Base-by-base conservation (phyloP, 2,888 invertebrate species). In the Apotomis turbidana region DNA sequence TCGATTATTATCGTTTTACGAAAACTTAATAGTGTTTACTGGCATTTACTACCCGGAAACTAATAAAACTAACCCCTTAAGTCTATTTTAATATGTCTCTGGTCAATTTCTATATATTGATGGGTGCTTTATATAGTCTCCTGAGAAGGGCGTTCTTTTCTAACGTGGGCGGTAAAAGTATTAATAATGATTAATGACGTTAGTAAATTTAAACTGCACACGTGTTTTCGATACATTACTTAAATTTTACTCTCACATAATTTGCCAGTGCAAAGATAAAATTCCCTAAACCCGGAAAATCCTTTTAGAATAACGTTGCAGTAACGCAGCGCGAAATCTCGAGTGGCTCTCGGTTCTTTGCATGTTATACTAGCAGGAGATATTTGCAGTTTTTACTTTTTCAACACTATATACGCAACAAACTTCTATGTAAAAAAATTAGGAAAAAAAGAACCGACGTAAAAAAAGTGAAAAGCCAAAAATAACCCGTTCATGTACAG, bases 331-430 rank as follows among this genome's bases (percentile, higher is more conserved):
- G 79, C 77, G 78, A 80, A 84, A 83, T 78, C 82, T 83, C 79
- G 79, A 86, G 84, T 83, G 79, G 81, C 80, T 78, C 78, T 76
- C 76, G 81, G 81, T 80, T 83, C 84, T 80, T 80, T 83, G 83
- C 80, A 66, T 71, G 73, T 76, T 81, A 78, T 81, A 80, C 76
- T 80, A 78, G 81, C 80, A 74, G 73, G 76, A 80, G 81, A 78
- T 78, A 83, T 80, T 79, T 76, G 75, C 70, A 73, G 62, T 79
- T 10, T 8, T 49, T 49, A 49, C 49, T 49, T 49, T 49, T 10
- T 10, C 8, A 10, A 49, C 49, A 49, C 49, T 2, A 49, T 49
- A 49, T 49, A 49, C 49, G 5, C 10, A 49, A 49, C 49, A 49
- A 49, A 15, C n/a, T 46, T 55, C 55, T 6, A 36, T 46, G n/a